Percentiles rank a stretch among this genome's conserved stretches.
Evolutionary conservation across 1,140 invertebrate genomes (phyloP).

Genomic region (Eupeodes corollae): DNA sequence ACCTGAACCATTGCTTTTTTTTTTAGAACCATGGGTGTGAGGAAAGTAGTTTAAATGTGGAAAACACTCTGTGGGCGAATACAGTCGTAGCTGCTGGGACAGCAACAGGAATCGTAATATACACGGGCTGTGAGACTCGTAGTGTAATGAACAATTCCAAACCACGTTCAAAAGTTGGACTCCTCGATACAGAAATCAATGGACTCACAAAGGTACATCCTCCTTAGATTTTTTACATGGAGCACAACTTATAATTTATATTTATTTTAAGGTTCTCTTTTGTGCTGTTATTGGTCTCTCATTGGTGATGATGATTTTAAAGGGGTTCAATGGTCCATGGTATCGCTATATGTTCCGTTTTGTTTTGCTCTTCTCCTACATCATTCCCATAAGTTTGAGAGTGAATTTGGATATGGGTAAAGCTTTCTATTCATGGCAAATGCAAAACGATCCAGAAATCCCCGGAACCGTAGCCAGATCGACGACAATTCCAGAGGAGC

Average conservation of each 20-base stretch:
- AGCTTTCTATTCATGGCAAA: slow-evolving; percentile 91
- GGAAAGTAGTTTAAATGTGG: slow-evolving; percentile 80
- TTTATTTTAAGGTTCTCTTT: slow-evolving; percentile 64
- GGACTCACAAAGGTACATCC: slow-evolving; percentile 71
- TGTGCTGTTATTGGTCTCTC: slow-evolving; percentile 82
- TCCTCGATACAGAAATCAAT: slow-evolving; percentile 93
- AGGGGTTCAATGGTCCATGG: slow-evolving; percentile 94
- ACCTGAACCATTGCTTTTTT: too few relatives aligned
- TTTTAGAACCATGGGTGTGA: slow-evolving; percentile 36
- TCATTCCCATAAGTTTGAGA: slow-evolving; percentile 95
- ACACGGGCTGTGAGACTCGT: slow-evolving; percentile 89
- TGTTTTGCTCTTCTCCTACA: slow-evolving; percentile 95
- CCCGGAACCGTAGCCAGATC: slow-evolving; percentile 93
- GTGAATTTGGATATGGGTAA: slow-evolving; percentile 99
- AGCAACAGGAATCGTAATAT: slow-evolving; percentile 88
- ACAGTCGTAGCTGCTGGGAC: slow-evolving; percentile 96
- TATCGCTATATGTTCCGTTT: slow-evolving; percentile 94
- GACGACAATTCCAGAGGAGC: slow-evolving; percentile 96
- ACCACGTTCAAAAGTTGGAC: slow-evolving; percentile 87
- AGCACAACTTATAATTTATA: too few relatives aligned
- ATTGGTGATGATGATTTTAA: slow-evolving; percentile 88
- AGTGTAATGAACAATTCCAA: slow-evolving; percentile 97
- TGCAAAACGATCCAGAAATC: slow-evolving; percentile 87
- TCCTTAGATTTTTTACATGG: slow-evolving; percentile 3
- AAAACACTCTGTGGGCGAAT: slow-evolving; percentile 98